Percentiles rank a stretch among this genome's conserved stretches.
These are phyloP conservation scores for Mesocentrotus franciscanus DNA, from an alignment of 53 echinoderm and acorn worm species.

Conservation along the genomic window DNA sequence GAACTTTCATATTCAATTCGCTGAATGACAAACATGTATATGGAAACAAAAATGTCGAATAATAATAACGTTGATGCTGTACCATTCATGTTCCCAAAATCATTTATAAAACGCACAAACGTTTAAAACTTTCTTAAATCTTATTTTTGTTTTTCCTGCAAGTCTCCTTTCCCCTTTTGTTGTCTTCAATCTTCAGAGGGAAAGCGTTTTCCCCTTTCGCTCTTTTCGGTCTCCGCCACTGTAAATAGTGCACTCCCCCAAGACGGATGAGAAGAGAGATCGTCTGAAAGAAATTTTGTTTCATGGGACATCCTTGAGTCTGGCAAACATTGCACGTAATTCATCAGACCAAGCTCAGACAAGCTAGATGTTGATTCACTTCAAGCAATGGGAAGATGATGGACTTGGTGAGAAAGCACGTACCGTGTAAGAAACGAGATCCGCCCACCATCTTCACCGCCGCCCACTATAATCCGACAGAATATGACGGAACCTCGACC, in stretches of 20 bases:
- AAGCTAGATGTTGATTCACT: not conserved
- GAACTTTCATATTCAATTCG: too few relatives aligned
- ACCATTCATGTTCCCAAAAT: too few relatives aligned
- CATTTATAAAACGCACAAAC: too few relatives aligned
- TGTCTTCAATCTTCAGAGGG: not conserved
- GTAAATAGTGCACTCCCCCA: not conserved
- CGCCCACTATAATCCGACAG: not conserved
- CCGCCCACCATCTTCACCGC: not conserved
- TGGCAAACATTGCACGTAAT: constrained; percentile 4
- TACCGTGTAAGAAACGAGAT: not conserved
- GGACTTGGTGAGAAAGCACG: not conserved
- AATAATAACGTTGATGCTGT: too few relatives aligned
- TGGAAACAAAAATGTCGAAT: too few relatives aligned
- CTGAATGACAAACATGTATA: too few relatives aligned
- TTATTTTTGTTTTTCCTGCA: too few relatives aligned
- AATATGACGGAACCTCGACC: too few relatives aligned
- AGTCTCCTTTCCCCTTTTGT: not conserved
- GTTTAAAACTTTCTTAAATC: too few relatives aligned
- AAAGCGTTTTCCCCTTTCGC: not conserved
- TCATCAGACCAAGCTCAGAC: not conserved
- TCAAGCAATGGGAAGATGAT: not conserved
- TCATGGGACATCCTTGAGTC: not conserved
- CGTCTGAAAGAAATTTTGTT: not conserved
- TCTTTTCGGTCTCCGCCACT: not conserved
- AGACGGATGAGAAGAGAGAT: not conserved